Evolutionary conservation across 92 coral and sea anemone species (phyloP), one percentile per base, ranked within the genome.

Genomic region (Heteractis magnifica): DNA sequence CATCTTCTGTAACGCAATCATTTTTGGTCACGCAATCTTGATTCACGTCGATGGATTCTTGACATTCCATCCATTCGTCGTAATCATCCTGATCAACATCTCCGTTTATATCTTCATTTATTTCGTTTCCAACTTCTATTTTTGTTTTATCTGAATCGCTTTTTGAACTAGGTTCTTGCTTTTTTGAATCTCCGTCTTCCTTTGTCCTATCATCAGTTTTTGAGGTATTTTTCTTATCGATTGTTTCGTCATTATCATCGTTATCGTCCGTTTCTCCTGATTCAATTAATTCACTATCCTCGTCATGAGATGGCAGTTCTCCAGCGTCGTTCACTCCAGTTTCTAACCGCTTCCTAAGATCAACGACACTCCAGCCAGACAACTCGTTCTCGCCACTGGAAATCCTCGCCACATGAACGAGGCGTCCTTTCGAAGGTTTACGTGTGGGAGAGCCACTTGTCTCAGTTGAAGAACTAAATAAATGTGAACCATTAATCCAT

Each of bases 301-400:
- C 73, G 16, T 79, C 68, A 7, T 81, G 4, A 19, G 74, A 81
- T 51, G 4, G 84, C 77, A 62, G 76, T 2, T 71, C 84, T 11
- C 13, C 58, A 18, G 51, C 75, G 5, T 75, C 75, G 20, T 52
- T 81, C 16, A 71, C 83, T 12, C 60, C 82, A 21, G 74, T 72
- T 26, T 85, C 88, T 21, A 85, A 18, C 49, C 88, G 72, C 11
- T 78, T 77, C 75, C 88, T 78, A 52, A 85, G 81, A 20, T 85
- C 88, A n/a, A 85, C 88, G 0, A 85, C 88, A 78, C 88, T 85
- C 88, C 88, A 85, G 15, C 87, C 87, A n/a, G 62, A 7, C 81
- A 77, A 77, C 2, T 64, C 83, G 16, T 78, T 79, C 11, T 48
- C 88, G 14, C 77, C 83, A 0, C 41, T 26, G 9, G 88, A 77